Evolutionary conservation across 2,797 vertebrate genomes (phyloP), one percentile per base, ranked within the genome.

Genomic region (Rhynchotus rufescens): DNA sequence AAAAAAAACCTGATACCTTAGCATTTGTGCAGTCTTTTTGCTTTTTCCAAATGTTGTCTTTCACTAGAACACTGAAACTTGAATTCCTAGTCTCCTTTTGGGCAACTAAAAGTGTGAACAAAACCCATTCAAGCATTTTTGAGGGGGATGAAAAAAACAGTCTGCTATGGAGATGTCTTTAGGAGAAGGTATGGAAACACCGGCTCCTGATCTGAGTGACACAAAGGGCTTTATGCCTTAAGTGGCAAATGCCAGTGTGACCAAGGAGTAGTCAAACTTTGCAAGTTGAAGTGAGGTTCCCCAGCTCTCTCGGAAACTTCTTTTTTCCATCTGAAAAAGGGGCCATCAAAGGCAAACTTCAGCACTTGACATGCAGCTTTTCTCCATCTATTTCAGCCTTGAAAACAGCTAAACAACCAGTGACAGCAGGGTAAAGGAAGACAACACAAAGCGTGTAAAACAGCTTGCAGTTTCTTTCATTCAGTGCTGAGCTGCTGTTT

Each of bases 271-370:
- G 93, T 90, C 51, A 80, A 77, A 93, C 90, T 89, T 89, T 71
- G 86, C 89, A 90, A 86, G 94, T 85, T 4, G 17, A 84, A 93
- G 40, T 84, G 71, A 34, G 57, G 80, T 89, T 93, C 2, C 1
- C 77, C 65, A 89, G 62, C 73, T 78, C 73, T 86, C 47, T 86
- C 92, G 92, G 90, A 86, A 90, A 52, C 77, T 89, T 28, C 32
- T 59, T 94, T 94, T 96, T 81, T 84, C 92, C 36, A 21, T 79
- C 86, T 95, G 85, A 89, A 92, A 94, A 88, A 93, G 85, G 49
- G 78, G 82, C 82, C 76, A 93, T 94, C 90, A 96, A 93, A 94
- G 90, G 36, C 80, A 92, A 72, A 80, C 90, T 89, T 90, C 80
- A 90, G 4, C 61, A 68, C 72, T 90, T 88, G 80, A 89, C 91